Conservation (phyloP, 2,888 invertebrate genomes). For the Zeuzera pyrina region DNA sequence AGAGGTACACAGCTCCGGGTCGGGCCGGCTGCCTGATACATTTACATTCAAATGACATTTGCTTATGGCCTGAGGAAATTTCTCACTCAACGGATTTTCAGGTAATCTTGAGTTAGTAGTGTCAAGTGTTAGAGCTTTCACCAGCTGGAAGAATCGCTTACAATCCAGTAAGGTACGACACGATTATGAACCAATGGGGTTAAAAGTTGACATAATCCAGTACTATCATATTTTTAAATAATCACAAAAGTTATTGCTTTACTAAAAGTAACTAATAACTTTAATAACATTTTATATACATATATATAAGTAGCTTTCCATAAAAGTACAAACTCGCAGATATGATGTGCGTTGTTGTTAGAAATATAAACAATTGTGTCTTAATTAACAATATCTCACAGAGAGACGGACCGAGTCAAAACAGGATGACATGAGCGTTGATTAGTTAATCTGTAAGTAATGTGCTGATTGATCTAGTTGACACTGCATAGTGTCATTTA, state of each 20-base stretch:
- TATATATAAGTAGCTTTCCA: too few relatives aligned
- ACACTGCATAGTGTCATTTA: constrained; percentile 48
- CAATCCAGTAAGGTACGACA: too few relatives aligned
- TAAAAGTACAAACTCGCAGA: too few relatives aligned
- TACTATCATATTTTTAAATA: too few relatives aligned
- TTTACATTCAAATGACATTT: constrained; percentile 71
- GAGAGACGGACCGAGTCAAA: constrained; percentile 22
- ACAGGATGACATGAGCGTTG: constrained; percentile 27
- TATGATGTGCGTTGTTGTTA: too few relatives aligned
- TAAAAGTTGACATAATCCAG: too few relatives aligned
- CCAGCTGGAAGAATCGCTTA: neutral
- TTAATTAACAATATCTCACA: constrained; percentile 26
- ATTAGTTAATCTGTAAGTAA: constrained; percentile 37
- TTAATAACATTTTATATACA: too few relatives aligned
- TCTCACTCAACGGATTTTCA: constrained; percentile 68
- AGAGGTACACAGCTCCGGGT: constrained; percentile 49
- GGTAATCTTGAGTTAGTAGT: constrained; percentile 63
- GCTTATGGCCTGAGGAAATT: constrained; percentile 59
- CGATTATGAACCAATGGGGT: too few relatives aligned
- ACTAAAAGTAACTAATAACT: too few relatives aligned
- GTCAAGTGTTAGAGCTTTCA: constrained; percentile 26
- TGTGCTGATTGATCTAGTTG: constrained; percentile 39
- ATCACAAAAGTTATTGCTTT: too few relatives aligned
- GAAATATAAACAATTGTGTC: too few relatives aligned
- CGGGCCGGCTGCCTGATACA: constrained; percentile 41